A percentile compares a stretch with the other conserved stretches of the same genome.
phyloP scores from a whole-genome alignment of 2,113 vertebrate species.

The Dasyornis broadbenti region DNA sequence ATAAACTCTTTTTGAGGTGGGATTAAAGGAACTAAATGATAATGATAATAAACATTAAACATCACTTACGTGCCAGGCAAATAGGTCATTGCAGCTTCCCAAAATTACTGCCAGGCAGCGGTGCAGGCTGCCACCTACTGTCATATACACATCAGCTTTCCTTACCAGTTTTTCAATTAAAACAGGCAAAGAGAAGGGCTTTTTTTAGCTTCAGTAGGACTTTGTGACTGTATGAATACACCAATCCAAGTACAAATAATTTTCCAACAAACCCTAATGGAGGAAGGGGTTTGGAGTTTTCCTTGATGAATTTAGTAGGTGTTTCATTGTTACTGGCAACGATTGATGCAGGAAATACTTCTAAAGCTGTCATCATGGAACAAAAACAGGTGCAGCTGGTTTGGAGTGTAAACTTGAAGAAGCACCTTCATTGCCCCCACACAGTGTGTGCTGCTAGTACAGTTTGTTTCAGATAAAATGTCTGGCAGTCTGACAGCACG shows the following conservation, averaged over 20 bases:
- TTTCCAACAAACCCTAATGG: neutral
- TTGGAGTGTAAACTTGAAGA: neutral
- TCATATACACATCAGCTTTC: neutral
- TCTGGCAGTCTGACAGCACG: neutral
- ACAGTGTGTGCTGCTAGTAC: neutral
- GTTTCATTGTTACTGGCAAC: neutral
- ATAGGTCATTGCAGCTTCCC: neutral
- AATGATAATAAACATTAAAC: neutral
- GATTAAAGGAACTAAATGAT: neutral
- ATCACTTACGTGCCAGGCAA: neutral
- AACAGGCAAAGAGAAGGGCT: neutral
- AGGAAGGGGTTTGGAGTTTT: neutral
- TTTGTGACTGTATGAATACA: neutral
- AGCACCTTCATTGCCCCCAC: neutral
- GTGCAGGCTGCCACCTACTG: slow-evolving; percentile 23
- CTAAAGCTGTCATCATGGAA: neutral
- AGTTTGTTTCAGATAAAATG: neutral
- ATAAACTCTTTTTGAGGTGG: neutral
- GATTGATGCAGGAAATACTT: neutral
- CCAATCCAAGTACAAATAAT: neutral
- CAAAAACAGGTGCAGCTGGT: neutral
- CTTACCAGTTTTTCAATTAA: neutral
- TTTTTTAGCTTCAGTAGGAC: neutral
- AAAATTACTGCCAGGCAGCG: neutral
- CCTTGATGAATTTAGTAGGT: neutral